Percentiles rank a stretch among this genome's conserved stretches.
Evolutionary conservation across 2,888 invertebrate species (phyloP).

Genomic region (Camponotus fellah): DNA sequence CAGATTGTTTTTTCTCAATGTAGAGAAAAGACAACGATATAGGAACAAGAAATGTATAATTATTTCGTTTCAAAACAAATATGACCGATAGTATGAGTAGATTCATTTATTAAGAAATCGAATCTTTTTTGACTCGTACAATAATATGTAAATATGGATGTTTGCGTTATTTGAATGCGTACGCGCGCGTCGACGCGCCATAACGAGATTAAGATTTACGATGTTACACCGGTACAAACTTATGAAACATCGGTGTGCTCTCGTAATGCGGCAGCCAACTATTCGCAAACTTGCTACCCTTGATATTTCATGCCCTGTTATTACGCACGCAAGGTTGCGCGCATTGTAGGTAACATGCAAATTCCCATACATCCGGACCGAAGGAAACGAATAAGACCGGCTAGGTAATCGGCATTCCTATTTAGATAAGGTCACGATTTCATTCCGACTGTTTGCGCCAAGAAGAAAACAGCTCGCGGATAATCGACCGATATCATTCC

Average conservation of each 20-base stretch:
- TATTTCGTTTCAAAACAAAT: constrained; percentile 1
- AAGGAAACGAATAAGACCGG: constrained; percentile 52
- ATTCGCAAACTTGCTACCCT: constrained; percentile 46
- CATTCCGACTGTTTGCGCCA: constrained; percentile 52
- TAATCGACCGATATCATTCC: constrained; percentile 51
- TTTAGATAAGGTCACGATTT: constrained; percentile 55
- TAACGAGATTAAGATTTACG: constrained; percentile 58
- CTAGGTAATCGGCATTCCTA: constrained; percentile 57
- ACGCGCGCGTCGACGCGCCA: constrained; percentile 9
- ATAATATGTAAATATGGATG: constrained; percentile 41
- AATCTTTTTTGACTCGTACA: neutral
- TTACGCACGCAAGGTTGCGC: constrained; percentile 62
- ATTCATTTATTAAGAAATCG: neutral
- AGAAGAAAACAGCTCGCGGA: constrained; percentile 34
- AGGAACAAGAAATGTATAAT: neutral
- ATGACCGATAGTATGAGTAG: neutral
- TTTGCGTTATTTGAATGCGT: constrained; percentile 44
- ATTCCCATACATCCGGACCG: constrained; percentile 56
- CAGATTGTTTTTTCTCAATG: too few relatives aligned
- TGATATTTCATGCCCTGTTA: constrained; percentile 57
- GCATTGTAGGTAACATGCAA: constrained; percentile 57
- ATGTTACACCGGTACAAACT: constrained; percentile 45
- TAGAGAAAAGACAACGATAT: neutral
- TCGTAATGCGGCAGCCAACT: constrained; percentile 29
- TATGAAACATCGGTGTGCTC: constrained; percentile 50